phyloP scores from a whole-genome alignment of 37 sponge, comb jelly and placozoan genomes.

The Mnemiopsis leidyi region DNA sequence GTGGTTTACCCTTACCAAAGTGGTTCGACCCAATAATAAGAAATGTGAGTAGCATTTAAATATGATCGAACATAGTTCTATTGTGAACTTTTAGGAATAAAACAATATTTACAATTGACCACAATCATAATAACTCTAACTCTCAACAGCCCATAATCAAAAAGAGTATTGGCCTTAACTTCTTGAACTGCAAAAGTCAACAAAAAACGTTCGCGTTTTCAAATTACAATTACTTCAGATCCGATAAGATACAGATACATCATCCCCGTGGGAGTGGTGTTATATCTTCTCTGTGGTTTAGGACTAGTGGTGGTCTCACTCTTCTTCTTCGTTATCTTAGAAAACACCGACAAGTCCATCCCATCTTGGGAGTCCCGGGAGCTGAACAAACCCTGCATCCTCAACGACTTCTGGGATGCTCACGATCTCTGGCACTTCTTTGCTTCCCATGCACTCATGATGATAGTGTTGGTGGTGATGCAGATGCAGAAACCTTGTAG shows the following conservation, averaged over 20 bases:
- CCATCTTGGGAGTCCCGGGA: background rate
- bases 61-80: too few species aligned
- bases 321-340: slow-evolving; percentile 20
- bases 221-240: too few species aligned
- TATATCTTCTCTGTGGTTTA: background rate
- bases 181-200: too few species aligned
- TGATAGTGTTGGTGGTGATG: background rate
- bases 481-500: slow-evolving; percentile 25
- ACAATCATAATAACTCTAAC: too few species aligned
- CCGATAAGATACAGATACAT: background rate
- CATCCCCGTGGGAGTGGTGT: background rate
- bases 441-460: background rate
- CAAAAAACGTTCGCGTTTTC: background rate
- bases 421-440: slow-evolving; percentile 39
- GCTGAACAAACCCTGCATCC: background rate
- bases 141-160: too few species aligned
- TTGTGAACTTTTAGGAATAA: too few species aligned
- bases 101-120: too few species aligned
- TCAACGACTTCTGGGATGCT: slow-evolving; percentile 30
- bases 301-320: background rate
- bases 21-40: background rate
- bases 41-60: background rate
- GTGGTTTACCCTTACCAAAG: background rate
- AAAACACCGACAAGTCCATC: slow-evolving; percentile 14
- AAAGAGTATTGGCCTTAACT: too few species aligned